These are phyloP conservation scores for Montifringilla adamsi DNA, from an alignment of 2,113 vertebrate species.

Conservation along the genomic window DNA sequence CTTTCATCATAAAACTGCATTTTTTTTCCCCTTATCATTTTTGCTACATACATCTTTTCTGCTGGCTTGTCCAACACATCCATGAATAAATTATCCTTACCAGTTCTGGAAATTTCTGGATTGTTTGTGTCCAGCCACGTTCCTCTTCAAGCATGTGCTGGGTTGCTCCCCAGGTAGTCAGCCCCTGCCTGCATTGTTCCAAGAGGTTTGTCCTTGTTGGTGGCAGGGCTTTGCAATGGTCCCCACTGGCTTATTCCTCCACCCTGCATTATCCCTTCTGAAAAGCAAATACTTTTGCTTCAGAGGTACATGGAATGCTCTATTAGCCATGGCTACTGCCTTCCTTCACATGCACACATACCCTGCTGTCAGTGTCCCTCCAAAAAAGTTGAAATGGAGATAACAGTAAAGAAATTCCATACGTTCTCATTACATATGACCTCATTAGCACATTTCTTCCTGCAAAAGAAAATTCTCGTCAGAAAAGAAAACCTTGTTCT, in stretches of 20 bases:
- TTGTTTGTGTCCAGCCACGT: not conserved
- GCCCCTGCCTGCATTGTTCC: not conserved
- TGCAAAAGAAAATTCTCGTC: not conserved
- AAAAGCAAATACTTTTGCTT: not conserved
- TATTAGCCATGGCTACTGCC: not conserved
- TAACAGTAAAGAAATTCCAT: slow-evolving; percentile 24
- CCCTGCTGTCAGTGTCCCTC: not conserved
- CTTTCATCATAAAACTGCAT: not conserved
- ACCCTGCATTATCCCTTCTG: not conserved
- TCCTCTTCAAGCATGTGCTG: not conserved
- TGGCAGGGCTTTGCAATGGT: not conserved
- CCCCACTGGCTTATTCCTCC: not conserved
- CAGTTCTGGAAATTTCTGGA: not conserved
- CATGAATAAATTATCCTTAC: not conserved
- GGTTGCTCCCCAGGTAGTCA: not conserved
- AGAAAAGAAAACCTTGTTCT: slow-evolving; percentile 47
- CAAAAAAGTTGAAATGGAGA: not conserved
- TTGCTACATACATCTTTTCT: not conserved
- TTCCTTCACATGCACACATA: not conserved
- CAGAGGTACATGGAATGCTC: not conserved
- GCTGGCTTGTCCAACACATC: not conserved
- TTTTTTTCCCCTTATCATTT: not conserved
- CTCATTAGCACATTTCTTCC: slow-evolving; percentile 28
- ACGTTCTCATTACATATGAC: slow-evolving; percentile 49
- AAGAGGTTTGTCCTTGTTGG: not conserved